Base-by-base conservation (phyloP, 1,140 invertebrate species). In the Drosophila cardini region DNA sequence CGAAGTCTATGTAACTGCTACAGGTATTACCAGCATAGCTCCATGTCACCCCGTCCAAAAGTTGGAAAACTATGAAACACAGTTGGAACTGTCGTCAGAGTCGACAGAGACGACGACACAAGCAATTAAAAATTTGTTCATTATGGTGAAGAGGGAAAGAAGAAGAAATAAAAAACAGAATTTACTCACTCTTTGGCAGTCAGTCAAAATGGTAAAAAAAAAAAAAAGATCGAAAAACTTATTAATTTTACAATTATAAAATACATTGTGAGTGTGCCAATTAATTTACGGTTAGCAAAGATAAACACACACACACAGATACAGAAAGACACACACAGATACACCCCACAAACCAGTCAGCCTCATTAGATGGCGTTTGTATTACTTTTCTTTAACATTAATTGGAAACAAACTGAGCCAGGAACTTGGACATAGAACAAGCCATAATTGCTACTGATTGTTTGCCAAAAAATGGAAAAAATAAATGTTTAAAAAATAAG, bases 181-280 rank as follows among this genome's bases (percentile, higher is more conserved):
- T 2, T 18, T 15, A 16, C 2, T n/a, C 56, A 77, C 69, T 45
- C 21, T 68, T 71, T 70, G 50, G 60, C 78, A 61, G 62, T 32
- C 69, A 68, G 62, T n/a, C 46, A 42, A 26, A 58, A 65, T 32
- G 42, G 34, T 58, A 78, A 30, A 50, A 26, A 26, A 4, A 26
- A 26, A 26, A 26, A 3, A 26, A 26, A 26, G 5, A 3, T 65
- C 70, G 60, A 72, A 78, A 73, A 87, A 89, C 79, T 83, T 87
- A 87, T 89, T 87, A 87, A 87, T 87, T 87, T 87, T 73, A 83
- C 84, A 86, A 86, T 83, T 87, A 89, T 68, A 79, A 79, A 86
- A 86, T 82, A 82, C 64, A 78, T 86, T 86, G 75, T 72, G 76
- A 87, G 82, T 86, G 83, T 72, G 82, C 75, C 82, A 86, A 87